Base-by-base conservation (phyloP, 92 coral and sea anemone genomes). In the Heteractis magnifica region DNA sequence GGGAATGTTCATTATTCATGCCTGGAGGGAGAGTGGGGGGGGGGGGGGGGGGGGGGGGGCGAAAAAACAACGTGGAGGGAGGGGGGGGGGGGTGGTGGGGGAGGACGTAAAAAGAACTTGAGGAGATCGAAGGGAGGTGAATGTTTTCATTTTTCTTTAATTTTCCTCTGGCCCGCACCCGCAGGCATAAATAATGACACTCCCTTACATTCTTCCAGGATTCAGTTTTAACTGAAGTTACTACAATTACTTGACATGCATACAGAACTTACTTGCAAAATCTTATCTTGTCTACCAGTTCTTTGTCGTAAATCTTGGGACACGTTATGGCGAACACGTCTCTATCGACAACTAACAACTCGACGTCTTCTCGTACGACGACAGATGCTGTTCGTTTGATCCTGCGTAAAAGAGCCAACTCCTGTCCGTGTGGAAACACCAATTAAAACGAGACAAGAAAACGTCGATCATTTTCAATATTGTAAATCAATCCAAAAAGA, bases 371-470 rank as follows among this genome's bases (percentile, higher is more conserved):
- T 62, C 98, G 78, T n/a, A 97, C 98, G 44, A 90, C 95, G 53
- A 97, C 99, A 10, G 99, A 89, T 34, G 99, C 99, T n/a, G 99
- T 97, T 26, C 98, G 95, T 49, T 84, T 90, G 75, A 92, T 97
- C 79, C 92, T 90, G 52, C 97, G 92, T 52, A 97, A 62, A 48
- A 97, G 83, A 65, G 99, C 95, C 26, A 97, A 90, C 78, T 97
- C 99, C 99, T 97, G 65, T 14, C 16, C 64, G 20, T 34, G 19
- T 3, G 70, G 23, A 44, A 75, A 44, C 16, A 18, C 13, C 11
- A 80, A 75, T 10, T 59, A 58, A 16, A 59, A 53, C 8, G 12
- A 11, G 12, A 53, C 12, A 53, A 0, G 56, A 11, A 8, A 53
- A 53, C 44, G 44, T 34, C 44, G 44, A 34, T 34, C 1, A 34